phyloP scores from a whole-genome alignment of 2,888 invertebrate species.

The Patella depressa region DNA sequence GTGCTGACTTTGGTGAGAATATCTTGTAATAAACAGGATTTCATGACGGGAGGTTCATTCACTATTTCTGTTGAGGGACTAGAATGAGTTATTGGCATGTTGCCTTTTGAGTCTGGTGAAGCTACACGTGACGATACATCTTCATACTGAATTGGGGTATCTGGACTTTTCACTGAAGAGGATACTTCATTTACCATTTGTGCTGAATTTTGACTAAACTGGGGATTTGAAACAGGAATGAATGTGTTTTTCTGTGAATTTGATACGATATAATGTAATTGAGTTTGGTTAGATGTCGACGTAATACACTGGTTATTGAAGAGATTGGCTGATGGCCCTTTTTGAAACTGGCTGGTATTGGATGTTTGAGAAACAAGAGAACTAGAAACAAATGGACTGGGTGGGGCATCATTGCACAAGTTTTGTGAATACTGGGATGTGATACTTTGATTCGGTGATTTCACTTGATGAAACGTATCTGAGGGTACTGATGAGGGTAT shows the following conservation, averaged over 20 bases:
- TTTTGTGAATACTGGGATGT: neutral
- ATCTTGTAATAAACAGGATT: neutral
- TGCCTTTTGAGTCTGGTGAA: neutral
- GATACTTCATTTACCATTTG: slow-evolving; percentile 8
- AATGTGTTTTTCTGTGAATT: too few species aligned
- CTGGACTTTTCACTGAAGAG: neutral
- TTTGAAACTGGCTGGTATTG: too few species aligned
- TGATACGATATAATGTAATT: too few species aligned
- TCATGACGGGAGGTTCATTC: neutral
- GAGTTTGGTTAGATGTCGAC: too few species aligned
- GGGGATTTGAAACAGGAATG: neutral
- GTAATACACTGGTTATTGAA: too few species aligned
- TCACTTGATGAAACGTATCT: neutral
- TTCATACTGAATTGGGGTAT: neutral
- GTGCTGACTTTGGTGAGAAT: neutral
- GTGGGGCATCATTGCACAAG: too few species aligned
- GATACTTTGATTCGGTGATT: neutral
- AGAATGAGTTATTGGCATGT: slow-evolving; percentile 3
- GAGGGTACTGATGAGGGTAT: neutral
- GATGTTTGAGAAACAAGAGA: too few species aligned
- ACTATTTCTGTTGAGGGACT: neutral
- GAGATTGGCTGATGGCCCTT: too few species aligned
- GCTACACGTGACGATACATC: neutral
- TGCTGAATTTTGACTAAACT: neutral
- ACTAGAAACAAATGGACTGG: too few species aligned